Conservation (phyloP, 2,113 vertebrate genomes). For the Carettochelys insculpta region DNA sequence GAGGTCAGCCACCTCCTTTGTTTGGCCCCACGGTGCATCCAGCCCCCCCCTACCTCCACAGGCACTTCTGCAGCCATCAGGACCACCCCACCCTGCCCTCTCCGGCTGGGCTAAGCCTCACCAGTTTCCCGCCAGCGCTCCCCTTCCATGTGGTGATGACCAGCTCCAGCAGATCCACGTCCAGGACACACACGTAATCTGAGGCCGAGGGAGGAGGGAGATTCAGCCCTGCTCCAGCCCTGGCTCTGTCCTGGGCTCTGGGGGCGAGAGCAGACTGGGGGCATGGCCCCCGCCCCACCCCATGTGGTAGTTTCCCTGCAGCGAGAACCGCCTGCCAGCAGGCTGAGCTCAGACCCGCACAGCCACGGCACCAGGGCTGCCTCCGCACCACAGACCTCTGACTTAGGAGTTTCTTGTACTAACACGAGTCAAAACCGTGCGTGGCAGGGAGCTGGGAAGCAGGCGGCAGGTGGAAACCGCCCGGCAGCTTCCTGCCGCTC, state of each 20-base stretch:
- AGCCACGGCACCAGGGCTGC: too few relatives aligned
- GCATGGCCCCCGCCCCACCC: background rate
- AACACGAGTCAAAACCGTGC: too few relatives aligned
- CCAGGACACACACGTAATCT: slow-evolving; percentile 93
- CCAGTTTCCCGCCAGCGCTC: slow-evolving; percentile 80
- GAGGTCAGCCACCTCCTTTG: background rate
- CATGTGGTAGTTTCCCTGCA: background rate
- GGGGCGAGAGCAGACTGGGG: background rate
- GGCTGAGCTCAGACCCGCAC: background rate
- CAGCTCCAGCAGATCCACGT: slow-evolving; percentile 90
- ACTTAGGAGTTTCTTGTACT: too few relatives aligned
- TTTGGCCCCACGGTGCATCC: background rate
- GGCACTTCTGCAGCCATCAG: background rate
- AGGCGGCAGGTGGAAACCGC: too few relatives aligned
- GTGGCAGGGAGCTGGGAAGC: too few relatives aligned
- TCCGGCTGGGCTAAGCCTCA: slow-evolving; percentile 56
- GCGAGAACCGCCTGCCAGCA: background rate
- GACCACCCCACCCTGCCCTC: background rate
- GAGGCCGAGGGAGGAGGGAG: background rate
- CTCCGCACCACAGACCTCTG: too few relatives aligned
- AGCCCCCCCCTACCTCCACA: background rate
- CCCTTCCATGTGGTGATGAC: slow-evolving; percentile 94
- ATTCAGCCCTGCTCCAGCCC: background rate
- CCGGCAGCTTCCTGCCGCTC: too few relatives aligned
- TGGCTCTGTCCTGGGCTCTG: background rate